Percentiles rank a stretch among this genome's conserved stretches.
Conservation (phyloP, 1,140 invertebrate species). For the Drusus annulatus region DNA sequence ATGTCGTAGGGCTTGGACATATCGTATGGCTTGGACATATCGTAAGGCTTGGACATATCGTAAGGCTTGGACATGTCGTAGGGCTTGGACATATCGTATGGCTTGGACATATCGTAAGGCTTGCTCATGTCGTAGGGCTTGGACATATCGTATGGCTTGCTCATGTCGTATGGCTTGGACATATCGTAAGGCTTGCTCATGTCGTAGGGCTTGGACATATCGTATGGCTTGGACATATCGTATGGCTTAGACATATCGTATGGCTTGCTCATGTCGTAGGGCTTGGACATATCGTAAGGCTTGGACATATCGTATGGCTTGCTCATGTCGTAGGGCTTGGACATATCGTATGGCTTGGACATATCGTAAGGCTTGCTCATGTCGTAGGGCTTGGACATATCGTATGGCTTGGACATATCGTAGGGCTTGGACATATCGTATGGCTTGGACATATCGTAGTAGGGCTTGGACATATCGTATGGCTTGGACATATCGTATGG, state of each 20-base stretch:
- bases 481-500: constrained; percentile 33
- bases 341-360: constrained; percentile 27
- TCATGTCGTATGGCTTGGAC: too few species aligned
- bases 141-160: too few species aligned
- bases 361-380: constrained; percentile 28
- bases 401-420: constrained; percentile 29
- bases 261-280: constrained; percentile 42
- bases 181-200: constrained; percentile 27
- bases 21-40: constrained; percentile 18
- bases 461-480: constrained; percentile 25
- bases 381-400: constrained; percentile 34
- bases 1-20: constrained; percentile 17
- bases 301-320: constrained; percentile 38
- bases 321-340: constrained; percentile 21
- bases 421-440: constrained; percentile 38
- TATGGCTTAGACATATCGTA: constrained; percentile 40
- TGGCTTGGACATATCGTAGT: constrained; percentile 7
- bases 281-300: constrained; percentile 32
- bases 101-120: not conserved
- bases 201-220: not conserved
- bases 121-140: too few species aligned
- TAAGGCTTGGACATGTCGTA: constrained; percentile 11
- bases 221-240: constrained; percentile 40
- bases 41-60: constrained; percentile 28
- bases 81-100: constrained; percentile 2